Conservation (phyloP, 2,797 vertebrate species). For the Pelodytes ibericus region DNA sequence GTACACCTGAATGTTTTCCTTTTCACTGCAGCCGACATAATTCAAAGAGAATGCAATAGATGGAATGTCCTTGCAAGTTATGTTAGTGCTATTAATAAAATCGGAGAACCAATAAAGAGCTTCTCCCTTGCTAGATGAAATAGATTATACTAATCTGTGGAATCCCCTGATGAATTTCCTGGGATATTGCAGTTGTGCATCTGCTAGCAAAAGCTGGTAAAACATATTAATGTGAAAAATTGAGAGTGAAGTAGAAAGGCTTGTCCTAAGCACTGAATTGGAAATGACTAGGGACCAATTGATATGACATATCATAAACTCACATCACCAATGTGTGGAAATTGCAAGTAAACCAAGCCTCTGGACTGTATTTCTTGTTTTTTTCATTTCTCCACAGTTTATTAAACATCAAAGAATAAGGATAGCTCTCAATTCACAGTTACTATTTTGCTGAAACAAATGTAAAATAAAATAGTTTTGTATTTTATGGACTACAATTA, state of each 20-base stretch:
- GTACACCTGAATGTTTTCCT: no score
- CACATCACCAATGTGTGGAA: no score
- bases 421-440: no score
- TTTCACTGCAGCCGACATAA: background rate
- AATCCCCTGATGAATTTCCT: no score
- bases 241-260: constrained; percentile 3
- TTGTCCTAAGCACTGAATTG: constrained; percentile 4
- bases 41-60: background rate
- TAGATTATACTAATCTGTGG: background rate
- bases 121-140: constrained; percentile 22
- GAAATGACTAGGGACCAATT: background rate
- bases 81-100: constrained; percentile 14
- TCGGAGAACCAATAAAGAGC: background rate
- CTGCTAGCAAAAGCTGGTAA: constrained; percentile 10
- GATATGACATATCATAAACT: background rate
- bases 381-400: no score
- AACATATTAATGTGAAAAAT: background rate
- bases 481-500: no score
- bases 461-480: no score
- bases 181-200: background rate
- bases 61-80: background rate
- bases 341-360: no score
- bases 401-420: no score
- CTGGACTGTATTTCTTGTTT: no score
- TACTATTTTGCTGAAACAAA: no score